Evolutionary conservation across 1,140 invertebrate genomes (phyloP), one percentile per base, ranked within the genome.

Genomic region (Drosophila tropicalis): DNA sequence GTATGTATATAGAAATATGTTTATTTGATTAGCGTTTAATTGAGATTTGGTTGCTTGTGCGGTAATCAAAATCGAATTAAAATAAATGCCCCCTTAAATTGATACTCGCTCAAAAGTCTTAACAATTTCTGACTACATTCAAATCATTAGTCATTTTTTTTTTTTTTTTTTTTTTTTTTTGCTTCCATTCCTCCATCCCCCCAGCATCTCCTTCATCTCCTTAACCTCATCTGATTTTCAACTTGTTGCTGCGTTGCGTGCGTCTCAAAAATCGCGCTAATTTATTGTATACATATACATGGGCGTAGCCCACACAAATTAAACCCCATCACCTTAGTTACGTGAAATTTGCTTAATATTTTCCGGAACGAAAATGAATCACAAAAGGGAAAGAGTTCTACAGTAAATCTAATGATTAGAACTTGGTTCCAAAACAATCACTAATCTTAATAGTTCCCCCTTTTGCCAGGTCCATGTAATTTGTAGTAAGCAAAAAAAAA

Each of bases 81-180:
- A 76, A 76, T 76, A 70, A 76, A 61, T 76, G 66, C 47, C 41
- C 10, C 34, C 51, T 64, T 69, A 76, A 79, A 70, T 76, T 62
- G 70, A 70, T 56, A 64, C 55, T 76, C 41, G 54, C 44, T 40
- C 64, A 68, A 58, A 17, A 70, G 62, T 65, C 57, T 68, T 67
- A 77, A 75, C 83, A 73, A 82, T 86, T 79, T 76, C 78, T 64
- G 83, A 71, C 51, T 72, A 87, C 69, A 82, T 82, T 76, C 79
- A 66, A 82, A 79, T 79, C 75, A 86, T 86, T 79, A 87, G 82
- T 86, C 82, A 86, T 86, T 87, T 82, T 79, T 47, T 44, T n/a
- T n/a, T n/a, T n/a, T 19, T 47, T 15, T 15, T 44, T n/a, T n/a
- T 86, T 87, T 82, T 79, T 47, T 19, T 47, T 15, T 15, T 44